A percentile compares a stretch with the other conserved stretches of the same genome.
Evolutionary conservation across 2,888 invertebrate genomes (phyloP).

Genomic region (Geotrupes spiniger): DNA sequence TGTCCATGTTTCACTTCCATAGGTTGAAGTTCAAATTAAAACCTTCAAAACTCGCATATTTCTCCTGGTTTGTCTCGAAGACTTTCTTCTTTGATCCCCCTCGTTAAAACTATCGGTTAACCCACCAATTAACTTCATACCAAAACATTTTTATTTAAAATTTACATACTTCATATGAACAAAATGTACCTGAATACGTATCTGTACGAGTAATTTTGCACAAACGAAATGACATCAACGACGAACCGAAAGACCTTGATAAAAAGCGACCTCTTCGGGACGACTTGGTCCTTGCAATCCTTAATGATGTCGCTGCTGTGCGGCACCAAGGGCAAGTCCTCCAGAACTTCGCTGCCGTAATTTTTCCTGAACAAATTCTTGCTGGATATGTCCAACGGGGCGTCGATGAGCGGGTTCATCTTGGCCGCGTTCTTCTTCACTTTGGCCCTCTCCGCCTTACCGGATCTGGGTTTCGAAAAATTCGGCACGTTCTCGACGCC

Average conservation of each 20-base stretch:
- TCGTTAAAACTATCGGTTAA: too few relatives aligned
- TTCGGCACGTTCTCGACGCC: too few relatives aligned
- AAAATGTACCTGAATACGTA: conserved; percentile 23
- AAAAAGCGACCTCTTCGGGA: conserved; percentile 7
- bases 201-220: conserved; percentile 17
- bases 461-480: not conserved
- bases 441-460: not conserved
- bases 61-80: too few relatives aligned
- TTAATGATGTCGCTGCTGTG: not conserved
- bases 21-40: too few relatives aligned
- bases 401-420: conserved; percentile 13
- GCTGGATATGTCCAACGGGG: conserved; percentile 11
- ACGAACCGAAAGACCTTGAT: conserved; percentile 13
- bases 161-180: conserved; percentile 19
- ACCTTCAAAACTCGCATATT: too few relatives aligned
- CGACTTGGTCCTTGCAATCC: not conserved
- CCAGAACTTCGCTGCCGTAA: not conserved
- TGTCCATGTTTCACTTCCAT: too few relatives aligned
- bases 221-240: conserved; percentile 10
- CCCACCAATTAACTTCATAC: too few relatives aligned
- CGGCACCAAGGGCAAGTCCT: not conserved
- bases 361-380: conserved; percentile 4
- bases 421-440: not conserved
- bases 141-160: not conserved
- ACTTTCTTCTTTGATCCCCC: too few relatives aligned